phyloP scores from a whole-genome alignment of 1,140 invertebrate species.

The Ectropis grisescens region DNA sequence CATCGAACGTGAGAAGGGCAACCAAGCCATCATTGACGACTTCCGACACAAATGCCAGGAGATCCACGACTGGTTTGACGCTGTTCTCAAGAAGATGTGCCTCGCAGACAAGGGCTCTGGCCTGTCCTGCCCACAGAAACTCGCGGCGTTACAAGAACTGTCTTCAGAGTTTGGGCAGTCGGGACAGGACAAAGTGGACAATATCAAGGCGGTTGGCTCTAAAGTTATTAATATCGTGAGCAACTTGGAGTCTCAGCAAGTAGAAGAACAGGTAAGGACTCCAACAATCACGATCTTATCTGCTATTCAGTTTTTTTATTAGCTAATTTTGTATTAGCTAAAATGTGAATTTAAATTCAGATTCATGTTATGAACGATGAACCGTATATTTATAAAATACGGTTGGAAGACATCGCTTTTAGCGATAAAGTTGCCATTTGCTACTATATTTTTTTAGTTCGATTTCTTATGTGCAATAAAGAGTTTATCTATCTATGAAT shows the following conservation, averaged over 20 bases:
- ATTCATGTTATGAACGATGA: too few species aligned
- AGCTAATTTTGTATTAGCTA: too few species aligned
- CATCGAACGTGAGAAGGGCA: slow-evolving; percentile 81
- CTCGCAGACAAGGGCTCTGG: slow-evolving; percentile 85
- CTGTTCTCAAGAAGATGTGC: slow-evolving; percentile 82
- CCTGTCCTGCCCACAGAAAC: slow-evolving; percentile 85
- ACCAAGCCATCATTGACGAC: slow-evolving; percentile 83
- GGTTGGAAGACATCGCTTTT: too few species aligned
- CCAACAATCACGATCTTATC: slow-evolving; percentile 2
- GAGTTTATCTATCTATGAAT: too few species aligned
- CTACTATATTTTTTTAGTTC: too few species aligned
- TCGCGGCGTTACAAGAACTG: slow-evolving; percentile 76
- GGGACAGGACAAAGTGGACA: slow-evolving; percentile 76
- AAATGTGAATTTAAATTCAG: too few species aligned
- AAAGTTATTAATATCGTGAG: slow-evolving; percentile 85
- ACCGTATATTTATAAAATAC: too few species aligned
- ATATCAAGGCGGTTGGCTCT: slow-evolving; percentile 76
- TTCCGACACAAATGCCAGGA: slow-evolving; percentile 82
- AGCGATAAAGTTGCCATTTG: too few species aligned
- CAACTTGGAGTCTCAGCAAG: slow-evolving; percentile 89
- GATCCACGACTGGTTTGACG: slow-evolving; percentile 85
- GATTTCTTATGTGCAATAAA: too few species aligned
- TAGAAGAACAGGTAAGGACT: slow-evolving; percentile 86
- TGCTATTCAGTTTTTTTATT: too few species aligned
- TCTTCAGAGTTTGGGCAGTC: slow-evolving; percentile 76